Evolutionary conservation across 2,113 vertebrate genomes (phyloP).

Genomic region (Dipodomys stephensi): DNA sequence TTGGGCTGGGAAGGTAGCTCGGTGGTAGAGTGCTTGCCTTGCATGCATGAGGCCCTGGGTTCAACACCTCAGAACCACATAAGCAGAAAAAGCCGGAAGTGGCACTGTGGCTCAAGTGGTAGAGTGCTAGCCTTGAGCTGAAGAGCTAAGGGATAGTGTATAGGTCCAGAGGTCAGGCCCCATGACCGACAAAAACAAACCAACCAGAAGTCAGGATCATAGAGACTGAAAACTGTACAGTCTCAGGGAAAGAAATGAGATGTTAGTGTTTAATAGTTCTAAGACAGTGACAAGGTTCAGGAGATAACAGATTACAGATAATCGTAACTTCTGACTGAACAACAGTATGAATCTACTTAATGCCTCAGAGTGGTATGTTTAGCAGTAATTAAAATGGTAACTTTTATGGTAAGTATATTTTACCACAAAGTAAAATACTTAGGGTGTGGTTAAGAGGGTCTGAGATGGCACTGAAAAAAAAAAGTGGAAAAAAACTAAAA

Average conservation of each 20-base stretch:
- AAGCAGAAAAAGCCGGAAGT: too few species aligned
- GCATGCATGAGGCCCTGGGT: too few species aligned
- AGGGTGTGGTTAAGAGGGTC: background rate
- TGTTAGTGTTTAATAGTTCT: background rate
- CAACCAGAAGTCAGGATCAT: background rate
- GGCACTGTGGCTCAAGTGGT: too few species aligned
- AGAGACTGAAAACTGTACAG: background rate
- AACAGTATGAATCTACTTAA: background rate
- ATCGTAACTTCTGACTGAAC: too few species aligned
- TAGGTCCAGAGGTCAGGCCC: too few species aligned
- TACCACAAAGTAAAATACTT: background rate
- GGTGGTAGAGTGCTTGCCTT: too few species aligned
- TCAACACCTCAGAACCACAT: too few species aligned
- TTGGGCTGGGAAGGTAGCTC: too few species aligned
- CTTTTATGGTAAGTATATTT: background rate
- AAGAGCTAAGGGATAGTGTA: too few species aligned
- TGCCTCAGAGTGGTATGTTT: background rate
- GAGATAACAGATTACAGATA: background rate
- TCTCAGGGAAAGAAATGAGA: background rate
- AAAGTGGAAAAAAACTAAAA: background rate
- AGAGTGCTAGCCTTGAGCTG: too few species aligned
- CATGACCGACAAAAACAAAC: too few species aligned
- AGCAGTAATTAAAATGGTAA: background rate
- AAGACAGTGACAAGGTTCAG: background rate
- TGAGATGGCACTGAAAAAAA: background rate